Percentiles rank a stretch among this genome's conserved stretches.
phyloP scores from a whole-genome alignment of 2,888 invertebrate genomes.

The Actias luna region DNA sequence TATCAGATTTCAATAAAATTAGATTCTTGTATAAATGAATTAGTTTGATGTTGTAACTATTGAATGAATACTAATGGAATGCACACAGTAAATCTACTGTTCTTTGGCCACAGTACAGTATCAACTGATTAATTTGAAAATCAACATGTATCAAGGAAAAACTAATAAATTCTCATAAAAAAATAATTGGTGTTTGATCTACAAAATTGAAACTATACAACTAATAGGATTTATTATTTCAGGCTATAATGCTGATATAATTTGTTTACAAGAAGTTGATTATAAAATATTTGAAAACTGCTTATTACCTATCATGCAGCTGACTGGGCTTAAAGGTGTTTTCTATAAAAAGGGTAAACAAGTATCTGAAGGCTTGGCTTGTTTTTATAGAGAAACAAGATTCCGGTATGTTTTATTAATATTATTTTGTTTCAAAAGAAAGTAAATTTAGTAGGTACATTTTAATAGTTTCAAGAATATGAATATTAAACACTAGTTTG shows the following conservation, averaged over 20 bases:
- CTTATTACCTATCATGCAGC: constrained; percentile 82
- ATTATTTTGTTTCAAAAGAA: not conserved
- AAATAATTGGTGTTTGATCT: not conserved
- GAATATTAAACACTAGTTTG: not conserved
- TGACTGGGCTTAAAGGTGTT: constrained; percentile 80
- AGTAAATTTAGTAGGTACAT: not conserved
- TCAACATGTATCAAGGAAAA: too few species aligned
- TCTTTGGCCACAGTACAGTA: too few species aligned
- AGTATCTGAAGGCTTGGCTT: constrained; percentile 90
- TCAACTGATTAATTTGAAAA: too few species aligned
- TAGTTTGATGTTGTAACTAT: too few species aligned
- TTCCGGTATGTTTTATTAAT: constrained; percentile 83
- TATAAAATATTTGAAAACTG: constrained; percentile 86
- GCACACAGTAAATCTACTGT: too few species aligned
- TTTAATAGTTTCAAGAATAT: not conserved
- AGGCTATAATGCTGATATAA: constrained; percentile 95
- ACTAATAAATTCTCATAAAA: too few species aligned
- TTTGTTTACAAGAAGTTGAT: constrained; percentile 97
- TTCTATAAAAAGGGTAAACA: constrained; percentile 88
- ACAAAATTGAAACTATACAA: not conserved
- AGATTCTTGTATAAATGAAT: not conserved
- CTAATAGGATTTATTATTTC: constrained; percentile 20
- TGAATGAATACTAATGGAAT: too few species aligned
- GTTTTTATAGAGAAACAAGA: constrained; percentile 86
- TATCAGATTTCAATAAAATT: too few species aligned